phyloP scores from a whole-genome alignment of 2,113 vertebrate species.

The Malurus cyaneus region DNA sequence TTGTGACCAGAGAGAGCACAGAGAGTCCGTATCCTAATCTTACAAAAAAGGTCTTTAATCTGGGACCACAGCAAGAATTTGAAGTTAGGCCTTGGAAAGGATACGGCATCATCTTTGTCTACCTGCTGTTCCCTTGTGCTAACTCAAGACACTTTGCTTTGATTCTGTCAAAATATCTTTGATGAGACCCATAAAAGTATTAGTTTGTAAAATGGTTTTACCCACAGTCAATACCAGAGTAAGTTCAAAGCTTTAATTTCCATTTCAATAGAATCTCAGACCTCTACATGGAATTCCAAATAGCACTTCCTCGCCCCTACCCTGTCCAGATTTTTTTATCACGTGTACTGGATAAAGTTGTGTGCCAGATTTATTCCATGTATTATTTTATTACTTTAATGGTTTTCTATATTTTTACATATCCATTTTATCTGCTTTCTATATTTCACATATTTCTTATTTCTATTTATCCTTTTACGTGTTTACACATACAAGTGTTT shows the following conservation, averaged over 20 bases:
- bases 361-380: background rate
- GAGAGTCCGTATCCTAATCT: background rate
- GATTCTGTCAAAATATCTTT: background rate
- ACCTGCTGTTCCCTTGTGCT: background rate
- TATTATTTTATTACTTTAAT: background rate
- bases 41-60: background rate
- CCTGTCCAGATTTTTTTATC: background rate
- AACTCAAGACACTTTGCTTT: background rate
- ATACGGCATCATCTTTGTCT: background rate
- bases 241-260: constrained; percentile 16
- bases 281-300: background rate
- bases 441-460: background rate
- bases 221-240: background rate
- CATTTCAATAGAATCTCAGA: background rate
- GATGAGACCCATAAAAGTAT: background rate
- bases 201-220: background rate
- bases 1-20: background rate
- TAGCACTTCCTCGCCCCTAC: rapidly evolving
- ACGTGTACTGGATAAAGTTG: background rate
- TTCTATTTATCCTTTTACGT: background rate
- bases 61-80: background rate
- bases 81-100: background rate
- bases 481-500: background rate
- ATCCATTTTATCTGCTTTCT: background rate
- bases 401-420: background rate